Conservation (phyloP, 2,797 vertebrate genomes). For the Apogon talboti region DNA sequence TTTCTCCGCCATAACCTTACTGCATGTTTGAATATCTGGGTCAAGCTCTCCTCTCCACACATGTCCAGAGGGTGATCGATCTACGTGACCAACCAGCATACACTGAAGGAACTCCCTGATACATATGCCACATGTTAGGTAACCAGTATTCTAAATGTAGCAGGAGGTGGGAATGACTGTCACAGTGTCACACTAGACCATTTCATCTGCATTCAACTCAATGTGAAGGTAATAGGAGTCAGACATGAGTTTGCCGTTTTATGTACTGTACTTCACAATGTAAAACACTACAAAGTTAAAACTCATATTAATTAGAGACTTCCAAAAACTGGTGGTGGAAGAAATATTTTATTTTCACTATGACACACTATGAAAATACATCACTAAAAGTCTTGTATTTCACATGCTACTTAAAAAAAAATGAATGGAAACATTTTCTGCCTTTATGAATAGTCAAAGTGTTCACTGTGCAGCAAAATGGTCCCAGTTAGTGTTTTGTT, state of each 20-base stretch:
- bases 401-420: too few relatives aligned
- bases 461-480: too few relatives aligned
- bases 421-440: too few relatives aligned
- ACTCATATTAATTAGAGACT: neutral
- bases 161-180: slow-evolving; percentile 55
- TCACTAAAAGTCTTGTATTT: too few relatives aligned
- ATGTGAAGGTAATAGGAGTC: neutral
- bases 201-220: slow-evolving; percentile 4
- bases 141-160: slow-evolving; percentile 79
- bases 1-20: neutral
- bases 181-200: slow-evolving; percentile 45
- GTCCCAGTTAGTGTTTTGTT: too few relatives aligned
- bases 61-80: slow-evolving; percentile 56
- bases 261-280: neutral
- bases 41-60: slow-evolving; percentile 45
- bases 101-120: slow-evolving; percentile 38
- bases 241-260: neutral
- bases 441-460: too few relatives aligned
- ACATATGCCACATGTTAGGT: slow-evolving; percentile 65
- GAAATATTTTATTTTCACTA: too few relatives aligned
- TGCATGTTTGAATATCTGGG: slow-evolving; percentile 28
- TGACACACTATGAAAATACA: too few relatives aligned
- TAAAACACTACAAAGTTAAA: neutral
- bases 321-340: too few relatives aligned
- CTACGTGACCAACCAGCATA: slow-evolving; percentile 18